phyloP scores from a whole-genome alignment of 2,113 vertebrate genomes.

The Pteronura brasiliensis region DNA sequence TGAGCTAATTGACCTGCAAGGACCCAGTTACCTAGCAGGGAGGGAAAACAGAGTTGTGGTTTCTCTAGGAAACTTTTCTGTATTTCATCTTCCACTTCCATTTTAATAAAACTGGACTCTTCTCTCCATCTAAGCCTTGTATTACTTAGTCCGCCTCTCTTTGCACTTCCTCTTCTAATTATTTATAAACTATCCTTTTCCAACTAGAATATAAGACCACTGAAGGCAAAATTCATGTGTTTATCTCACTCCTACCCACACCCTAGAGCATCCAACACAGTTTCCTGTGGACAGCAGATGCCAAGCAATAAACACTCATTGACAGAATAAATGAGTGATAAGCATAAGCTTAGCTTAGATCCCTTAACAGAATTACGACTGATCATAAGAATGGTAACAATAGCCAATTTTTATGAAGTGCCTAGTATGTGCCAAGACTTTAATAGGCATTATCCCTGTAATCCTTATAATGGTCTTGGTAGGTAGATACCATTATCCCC shows the following conservation, averaged over 20 bases:
- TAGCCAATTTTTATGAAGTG: conserved; percentile 7
- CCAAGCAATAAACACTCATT: not conserved
- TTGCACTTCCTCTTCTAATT: not conserved
- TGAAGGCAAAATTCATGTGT: not conserved
- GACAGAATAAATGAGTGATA: not conserved
- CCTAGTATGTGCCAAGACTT: not conserved
- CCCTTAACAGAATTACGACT: not conserved
- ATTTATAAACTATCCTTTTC: not conserved
- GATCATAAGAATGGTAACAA: not conserved
- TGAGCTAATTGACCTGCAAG: not conserved
- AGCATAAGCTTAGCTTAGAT: not conserved
- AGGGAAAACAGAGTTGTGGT: not conserved
- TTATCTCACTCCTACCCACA: not conserved
- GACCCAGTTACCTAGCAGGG: not conserved
- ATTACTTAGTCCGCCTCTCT: not conserved
- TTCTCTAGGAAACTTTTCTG: not conserved
- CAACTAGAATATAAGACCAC: not conserved
- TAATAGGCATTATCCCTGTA: conserved; percentile 25
- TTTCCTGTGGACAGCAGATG: not conserved
- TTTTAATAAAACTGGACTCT: not conserved
- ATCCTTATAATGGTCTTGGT: not conserved
- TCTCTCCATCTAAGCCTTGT: not conserved
- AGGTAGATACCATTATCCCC: conserved; percentile 16
- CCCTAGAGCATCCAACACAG: not conserved
- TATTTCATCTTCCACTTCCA: not conserved